Conservation (phyloP, 2,888 invertebrate genomes). For the Periphyllus acericola region DNA sequence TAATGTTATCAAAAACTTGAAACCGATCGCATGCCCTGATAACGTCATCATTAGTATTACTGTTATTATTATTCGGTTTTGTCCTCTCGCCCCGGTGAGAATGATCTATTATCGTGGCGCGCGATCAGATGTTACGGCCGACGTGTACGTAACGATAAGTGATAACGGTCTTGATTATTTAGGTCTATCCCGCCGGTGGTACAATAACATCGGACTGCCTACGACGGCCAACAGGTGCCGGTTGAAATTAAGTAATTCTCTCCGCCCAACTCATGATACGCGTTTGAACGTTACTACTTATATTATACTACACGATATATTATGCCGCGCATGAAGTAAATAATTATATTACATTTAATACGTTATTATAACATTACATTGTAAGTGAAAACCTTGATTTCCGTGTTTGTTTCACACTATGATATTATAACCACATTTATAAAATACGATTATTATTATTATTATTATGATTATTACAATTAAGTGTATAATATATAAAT, state of each 20-base stretch:
- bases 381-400: constrained; percentile 35
- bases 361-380: not conserved
- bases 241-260: not conserved
- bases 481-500: constrained; percentile 15
- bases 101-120: no score
- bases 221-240: not conserved
- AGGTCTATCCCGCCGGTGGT: no score
- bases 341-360: not conserved
- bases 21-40: no score
- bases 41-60: no score
- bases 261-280: not conserved
- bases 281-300: no score
- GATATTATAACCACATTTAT: constrained; percentile 13
- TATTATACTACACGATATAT: not conserved
- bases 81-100: no score
- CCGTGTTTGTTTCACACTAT: constrained; percentile 34
- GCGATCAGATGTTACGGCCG: no score
- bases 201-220: not conserved
- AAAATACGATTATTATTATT: constrained; percentile 5
- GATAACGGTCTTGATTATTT: no score
- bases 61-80: no score
- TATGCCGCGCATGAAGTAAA: not conserved
- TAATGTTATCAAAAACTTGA: no score
- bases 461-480: constrained; percentile 15
- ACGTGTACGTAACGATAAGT: no score